Evolutionary conservation across 2,888 invertebrate genomes (phyloP), one percentile per base, ranked within the genome.

Genomic region (Troides aeacus): DNA sequence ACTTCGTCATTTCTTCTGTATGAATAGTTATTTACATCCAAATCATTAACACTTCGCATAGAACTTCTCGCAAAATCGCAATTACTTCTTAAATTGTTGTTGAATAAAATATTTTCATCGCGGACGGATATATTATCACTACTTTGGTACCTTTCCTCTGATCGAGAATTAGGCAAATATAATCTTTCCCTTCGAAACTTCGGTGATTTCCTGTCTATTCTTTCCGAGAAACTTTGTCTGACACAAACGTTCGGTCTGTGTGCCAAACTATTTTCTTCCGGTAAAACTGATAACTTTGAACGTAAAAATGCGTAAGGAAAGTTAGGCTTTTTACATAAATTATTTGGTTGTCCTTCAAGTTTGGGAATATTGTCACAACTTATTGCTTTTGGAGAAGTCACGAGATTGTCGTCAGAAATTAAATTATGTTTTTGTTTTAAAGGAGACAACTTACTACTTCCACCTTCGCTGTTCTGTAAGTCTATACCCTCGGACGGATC

Each of bases 401-500:
- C 84, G 77, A 93, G 87, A 68, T 81, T 84, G 60, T 93, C 92
- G 69, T 93, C 92, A 21, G 84, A 75, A 62, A 84, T 71, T 70
- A 78, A 74, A 74, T 81, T 87, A 74, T 80, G 85, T 81, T 88
- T 91, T 88, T 76, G 83, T 77, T 75, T 78, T 12, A 74, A 64
- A 23, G 89, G 84, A 66, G 91, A 87, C 69, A 76, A 82, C 81
- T 91, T 87, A 72, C 81, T 83, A 57, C 61, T 66, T 77, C 85
- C 85, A 77, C 85, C 85, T 75, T 85, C 82, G 72, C 89, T 79
- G 79, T 92, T 93, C 84, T 94, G 92, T 75, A 95, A 90, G 80
- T 95, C 96, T 68, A 96, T 93, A 59, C 96, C 96, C 78, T 96
- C 96, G n/a, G 96, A 95, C 12, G 96, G 96, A 87, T 96, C 96